These are phyloP conservation scores for Echinometra lucunter DNA, from an alignment of 53 echinoderm and acorn worm species.

Conservation along the genomic window DNA sequence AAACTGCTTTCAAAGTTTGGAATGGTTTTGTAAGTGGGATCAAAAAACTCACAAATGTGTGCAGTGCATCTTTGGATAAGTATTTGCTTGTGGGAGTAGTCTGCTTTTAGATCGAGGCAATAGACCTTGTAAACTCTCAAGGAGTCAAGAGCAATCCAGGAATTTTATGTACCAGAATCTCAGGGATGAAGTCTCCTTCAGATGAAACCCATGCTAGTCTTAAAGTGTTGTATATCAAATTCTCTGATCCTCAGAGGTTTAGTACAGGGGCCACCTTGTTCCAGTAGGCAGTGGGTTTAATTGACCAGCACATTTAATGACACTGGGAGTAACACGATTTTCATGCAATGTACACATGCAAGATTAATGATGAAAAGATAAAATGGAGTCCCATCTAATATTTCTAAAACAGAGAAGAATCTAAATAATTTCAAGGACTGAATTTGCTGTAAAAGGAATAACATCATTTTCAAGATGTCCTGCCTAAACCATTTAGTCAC, in stretches of 20 bases:
- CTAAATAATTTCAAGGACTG: no score
- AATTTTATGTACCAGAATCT: not conserved
- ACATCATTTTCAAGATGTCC: no score
- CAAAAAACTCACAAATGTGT: not conserved
- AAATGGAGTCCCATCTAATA: no score
- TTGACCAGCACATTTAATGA: not conserved
- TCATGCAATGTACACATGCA: not conserved
- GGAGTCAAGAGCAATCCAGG: conserved; percentile 25
- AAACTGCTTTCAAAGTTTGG: conserved; percentile 41
- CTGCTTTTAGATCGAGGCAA: not conserved
- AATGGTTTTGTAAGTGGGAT: conserved; percentile 42
- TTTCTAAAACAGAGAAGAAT: no score
- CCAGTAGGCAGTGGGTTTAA: no score
- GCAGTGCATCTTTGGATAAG: not conserved
- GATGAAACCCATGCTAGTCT: not conserved
- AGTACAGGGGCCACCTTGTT: no score
- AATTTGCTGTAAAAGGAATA: no score
- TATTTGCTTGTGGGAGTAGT: not conserved
- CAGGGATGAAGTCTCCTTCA: not conserved
- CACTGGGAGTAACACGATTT: not conserved
- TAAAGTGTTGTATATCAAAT: no score
- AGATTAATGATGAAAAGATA: not conserved
- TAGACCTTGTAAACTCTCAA: conserved; percentile 5
- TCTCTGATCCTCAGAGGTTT: no score
- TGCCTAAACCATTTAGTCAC: no score